A percentile compares a stretch with the other conserved stretches of the same genome.
Evolutionary conservation across 2,113 vertebrate genomes (phyloP).

Genomic region (Centrocercus urophasianus): DNA sequence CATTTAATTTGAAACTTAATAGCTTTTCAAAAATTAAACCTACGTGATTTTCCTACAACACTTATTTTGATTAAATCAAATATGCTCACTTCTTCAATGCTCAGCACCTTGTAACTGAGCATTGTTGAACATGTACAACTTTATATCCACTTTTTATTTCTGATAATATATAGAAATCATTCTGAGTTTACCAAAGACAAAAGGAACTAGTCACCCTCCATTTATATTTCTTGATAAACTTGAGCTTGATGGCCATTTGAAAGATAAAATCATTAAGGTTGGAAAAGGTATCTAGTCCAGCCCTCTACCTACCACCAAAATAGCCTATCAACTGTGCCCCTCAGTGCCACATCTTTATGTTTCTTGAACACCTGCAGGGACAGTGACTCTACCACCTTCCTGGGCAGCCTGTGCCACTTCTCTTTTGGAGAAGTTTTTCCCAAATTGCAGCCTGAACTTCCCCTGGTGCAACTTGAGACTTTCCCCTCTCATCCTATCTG

Average conservation of each 20-base stretch:
- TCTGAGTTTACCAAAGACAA: not conserved
- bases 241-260: not conserved
- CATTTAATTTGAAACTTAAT: conserved; percentile 81
- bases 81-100: conserved; percentile 38
- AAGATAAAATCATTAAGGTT: too few species aligned
- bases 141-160: not conserved
- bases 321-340: too few species aligned
- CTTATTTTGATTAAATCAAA: conserved; percentile 78
- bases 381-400: too few species aligned
- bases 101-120: conserved; percentile 51
- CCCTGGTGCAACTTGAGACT: too few species aligned
- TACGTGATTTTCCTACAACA: conserved; percentile 69
- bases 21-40: conserved; percentile 79
- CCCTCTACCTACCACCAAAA: too few species aligned
- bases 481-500: not conserved
- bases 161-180: not conserved
- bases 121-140: conserved; percentile 42
- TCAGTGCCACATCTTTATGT: too few species aligned
- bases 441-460: too few species aligned
- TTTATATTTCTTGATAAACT: not conserved
- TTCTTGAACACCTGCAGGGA: too few species aligned
- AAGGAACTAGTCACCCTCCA: not conserved
- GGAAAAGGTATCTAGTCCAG: too few species aligned
- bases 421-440: too few species aligned
- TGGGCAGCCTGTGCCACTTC: too few species aligned